Evolutionary conservation across 1,140 invertebrate genomes (phyloP).

Genomic region (Andricus grossulariae): DNA sequence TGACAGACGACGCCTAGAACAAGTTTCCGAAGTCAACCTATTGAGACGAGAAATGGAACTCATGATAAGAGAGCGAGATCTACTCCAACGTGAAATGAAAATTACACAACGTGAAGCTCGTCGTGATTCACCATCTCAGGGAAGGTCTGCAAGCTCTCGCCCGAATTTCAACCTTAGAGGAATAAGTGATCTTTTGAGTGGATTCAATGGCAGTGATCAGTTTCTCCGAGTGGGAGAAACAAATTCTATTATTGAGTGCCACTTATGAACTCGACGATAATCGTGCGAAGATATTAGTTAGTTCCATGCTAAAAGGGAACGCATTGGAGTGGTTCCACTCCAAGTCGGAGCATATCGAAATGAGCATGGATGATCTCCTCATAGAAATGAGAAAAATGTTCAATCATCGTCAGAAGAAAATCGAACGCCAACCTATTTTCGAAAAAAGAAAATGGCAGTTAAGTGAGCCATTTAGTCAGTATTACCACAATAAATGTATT

Average conservation of each 20-base stretch:
- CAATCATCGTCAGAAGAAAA: conserved; percentile 25
- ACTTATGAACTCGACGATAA: conserved; percentile 31
- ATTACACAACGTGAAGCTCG: too few relatives aligned
- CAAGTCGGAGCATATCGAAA: conserved; percentile 33
- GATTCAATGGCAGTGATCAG: too few relatives aligned
- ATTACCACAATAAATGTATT: conserved; percentile 50
- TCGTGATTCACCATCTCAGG: too few relatives aligned
- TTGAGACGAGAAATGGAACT: too few relatives aligned
- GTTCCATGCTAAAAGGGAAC: conserved; percentile 30
- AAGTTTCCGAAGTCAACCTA: too few relatives aligned
- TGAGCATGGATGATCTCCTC: too few relatives aligned
- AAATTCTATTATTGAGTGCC: neutral
- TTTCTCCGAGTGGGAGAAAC: neutral
- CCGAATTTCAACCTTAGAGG: too few relatives aligned
- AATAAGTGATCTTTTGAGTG: too few relatives aligned
- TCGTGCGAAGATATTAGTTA: conserved; percentile 30
- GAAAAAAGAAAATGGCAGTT: conserved; percentile 33
- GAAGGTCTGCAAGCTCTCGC: too few relatives aligned
- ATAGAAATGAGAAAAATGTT: conserved; percentile 40
- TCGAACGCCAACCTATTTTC: conserved; percentile 38
- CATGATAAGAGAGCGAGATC: too few relatives aligned
- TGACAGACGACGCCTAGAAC: too few relatives aligned
- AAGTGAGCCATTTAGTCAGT: conserved; percentile 43
- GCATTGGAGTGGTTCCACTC: conserved; percentile 47
- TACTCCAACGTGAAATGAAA: too few relatives aligned